Evolutionary conservation across 2,888 invertebrate species (phyloP).

Genomic region (Drosophila siamana): DNA sequence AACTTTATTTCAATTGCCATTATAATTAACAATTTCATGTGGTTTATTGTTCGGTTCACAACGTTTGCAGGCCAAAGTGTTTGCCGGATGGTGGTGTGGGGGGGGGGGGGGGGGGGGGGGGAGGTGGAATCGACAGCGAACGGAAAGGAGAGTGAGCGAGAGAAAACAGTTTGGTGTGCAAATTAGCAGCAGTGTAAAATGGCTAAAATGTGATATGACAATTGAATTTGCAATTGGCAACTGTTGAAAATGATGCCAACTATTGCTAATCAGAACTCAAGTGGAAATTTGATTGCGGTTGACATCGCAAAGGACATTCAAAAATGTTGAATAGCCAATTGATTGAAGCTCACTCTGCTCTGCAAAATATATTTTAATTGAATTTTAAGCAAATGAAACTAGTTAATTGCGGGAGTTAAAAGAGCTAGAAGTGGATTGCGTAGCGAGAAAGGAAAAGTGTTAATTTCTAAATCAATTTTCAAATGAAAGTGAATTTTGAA

Average conservation of each 20-base stretch:
- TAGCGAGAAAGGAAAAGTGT: too few species aligned
- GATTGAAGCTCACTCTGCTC: neutral
- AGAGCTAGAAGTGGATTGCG: too few species aligned
- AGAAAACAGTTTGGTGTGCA: neutral
- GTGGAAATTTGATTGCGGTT: conserved; percentile 33
- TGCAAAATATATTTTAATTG: neutral
- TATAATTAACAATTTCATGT: conserved; percentile 76
- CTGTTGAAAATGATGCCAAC: conserved; percentile 13
- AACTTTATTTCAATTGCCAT: conserved; percentile 65
- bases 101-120: neutral
- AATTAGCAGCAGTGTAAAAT: too few species aligned
- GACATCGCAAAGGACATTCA: conserved; percentile 11
- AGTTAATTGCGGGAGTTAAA: neutral
- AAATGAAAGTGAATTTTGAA: too few species aligned
- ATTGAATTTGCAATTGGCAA: conserved; percentile 19
- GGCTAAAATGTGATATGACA: neutral
- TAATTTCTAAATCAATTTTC: too few species aligned
- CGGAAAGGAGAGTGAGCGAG: neutral
- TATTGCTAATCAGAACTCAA: conserved; percentile 37
- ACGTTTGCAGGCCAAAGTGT: neutral
- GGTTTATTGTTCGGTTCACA: conserved; percentile 38
- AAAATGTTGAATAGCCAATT: neutral
- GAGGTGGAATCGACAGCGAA: too few species aligned
- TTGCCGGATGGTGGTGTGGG: neutral
- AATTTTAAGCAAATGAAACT: neutral